Evolutionary conservation across 2,113 vertebrate species (phyloP), one percentile per base, ranked within the genome.

Genomic region (Oncorhynchus keta): DNA sequence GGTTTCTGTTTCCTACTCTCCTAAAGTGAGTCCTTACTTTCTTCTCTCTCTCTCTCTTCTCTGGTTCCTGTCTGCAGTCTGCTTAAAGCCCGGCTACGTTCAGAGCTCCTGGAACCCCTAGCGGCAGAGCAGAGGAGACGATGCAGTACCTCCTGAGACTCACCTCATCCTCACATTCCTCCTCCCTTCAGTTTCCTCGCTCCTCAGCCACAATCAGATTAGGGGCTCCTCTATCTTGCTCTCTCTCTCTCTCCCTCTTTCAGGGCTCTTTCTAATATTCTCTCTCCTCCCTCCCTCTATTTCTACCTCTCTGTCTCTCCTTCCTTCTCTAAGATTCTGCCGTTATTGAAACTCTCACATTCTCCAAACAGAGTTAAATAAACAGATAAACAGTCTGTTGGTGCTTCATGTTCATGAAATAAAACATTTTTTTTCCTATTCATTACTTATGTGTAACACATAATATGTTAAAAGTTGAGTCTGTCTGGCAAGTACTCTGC

Each of bases 31-130:
- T 72, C 77, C 79, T 79, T 84, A 78, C 86, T 67, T 74, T 72
- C 45, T 45, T 24, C 12, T 65, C 48, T 72, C 77, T 87, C 9
- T 45, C 77, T 87, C 9, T 45, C 39, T 45, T 11, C 9, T 45
- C 80, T 86, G 85, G 84, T 95, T 94, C 93, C 93, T 94, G 91
- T 93, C 92, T 94, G 87, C 95, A 98, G 97, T 94, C 95, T 98
- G 89, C 92, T 98, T 92, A 96, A 96, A 87, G 94, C 96, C 88
- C 94, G 96, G 89, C 95, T 99, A 90, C 95, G 95, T 90, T 95
- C 86, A 85, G 95, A 96, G 90, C 91, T 97, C 85, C 90, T 87
- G 92, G 96, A 97, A 85, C 93, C 95, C 75, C 78, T 90, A 69
- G 87, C 39, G 11, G 39, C 86, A 83, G 92, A 93, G 80, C 92